A percentile compares a stretch with the other conserved stretches of the same genome.
Conservation (phyloP, 2,113 vertebrate genomes). For the Ailuropoda melanoleuca region DNA sequence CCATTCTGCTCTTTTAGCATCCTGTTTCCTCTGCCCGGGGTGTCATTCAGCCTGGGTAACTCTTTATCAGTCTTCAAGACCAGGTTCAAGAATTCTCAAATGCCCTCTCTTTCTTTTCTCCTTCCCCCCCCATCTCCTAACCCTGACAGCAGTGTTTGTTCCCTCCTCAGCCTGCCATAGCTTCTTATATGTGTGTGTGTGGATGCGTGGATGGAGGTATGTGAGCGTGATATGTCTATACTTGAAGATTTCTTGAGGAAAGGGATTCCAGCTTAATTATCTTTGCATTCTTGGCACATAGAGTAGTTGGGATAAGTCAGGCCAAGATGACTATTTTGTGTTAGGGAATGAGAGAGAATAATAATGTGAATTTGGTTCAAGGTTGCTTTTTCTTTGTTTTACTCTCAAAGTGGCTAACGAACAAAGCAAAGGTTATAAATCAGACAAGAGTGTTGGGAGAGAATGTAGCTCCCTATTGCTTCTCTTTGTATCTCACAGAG, state of each 20-base stretch:
- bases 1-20: background rate
- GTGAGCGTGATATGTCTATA: background rate
- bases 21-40: background rate
- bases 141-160: background rate
- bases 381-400: background rate
- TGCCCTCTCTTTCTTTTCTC: background rate
- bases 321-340: background rate
- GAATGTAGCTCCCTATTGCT: background rate
- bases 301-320: background rate
- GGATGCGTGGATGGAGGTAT: background rate
- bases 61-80: background rate
- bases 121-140: accelerated
- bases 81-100: background rate
- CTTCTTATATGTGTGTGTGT: background rate
- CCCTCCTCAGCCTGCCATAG: background rate
- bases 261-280: background rate
- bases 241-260: background rate
- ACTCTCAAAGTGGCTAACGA: background rate
- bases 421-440: background rate
- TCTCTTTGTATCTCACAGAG: background rate
- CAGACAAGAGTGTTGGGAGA: background rate
- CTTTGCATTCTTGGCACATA: background rate
- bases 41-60: background rate
- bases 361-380: background rate
- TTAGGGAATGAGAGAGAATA: background rate